Conservation (phyloP, 2,113 vertebrate genomes). For the Odocoileus virginianus region DNA sequence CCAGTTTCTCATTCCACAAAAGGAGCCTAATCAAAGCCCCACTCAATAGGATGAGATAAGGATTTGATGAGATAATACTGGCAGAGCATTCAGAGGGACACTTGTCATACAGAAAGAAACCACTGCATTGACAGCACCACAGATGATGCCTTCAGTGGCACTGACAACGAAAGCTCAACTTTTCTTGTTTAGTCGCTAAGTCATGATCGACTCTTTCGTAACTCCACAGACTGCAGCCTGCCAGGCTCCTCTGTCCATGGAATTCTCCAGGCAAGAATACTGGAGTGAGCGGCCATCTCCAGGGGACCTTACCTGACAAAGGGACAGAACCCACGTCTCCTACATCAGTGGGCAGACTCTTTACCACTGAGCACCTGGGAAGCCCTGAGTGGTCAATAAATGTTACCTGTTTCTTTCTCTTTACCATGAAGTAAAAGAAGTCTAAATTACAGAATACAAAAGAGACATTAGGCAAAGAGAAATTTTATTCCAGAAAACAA, state of each 20-base stretch:
- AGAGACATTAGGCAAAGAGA: not conserved
- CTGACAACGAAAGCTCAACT: not conserved
- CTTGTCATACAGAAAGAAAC: not conserved
- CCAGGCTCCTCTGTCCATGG: not conserved
- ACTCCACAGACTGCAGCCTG: not conserved
- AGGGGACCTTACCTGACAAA: not conserved
- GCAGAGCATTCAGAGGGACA: not conserved
- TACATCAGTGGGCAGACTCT: not conserved
- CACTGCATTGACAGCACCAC: not conserved
- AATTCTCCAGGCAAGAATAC: not conserved
- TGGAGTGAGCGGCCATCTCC: not conserved
- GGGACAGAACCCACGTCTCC: not conserved
- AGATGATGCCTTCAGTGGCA: not conserved
- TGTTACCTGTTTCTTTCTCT: not conserved
- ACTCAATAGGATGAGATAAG: not conserved
- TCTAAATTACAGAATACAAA: not conserved
- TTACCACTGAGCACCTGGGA: not conserved
- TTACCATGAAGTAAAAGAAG: not conserved
- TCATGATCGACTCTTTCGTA: not conserved
- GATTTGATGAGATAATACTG: not conserved
- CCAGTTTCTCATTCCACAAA: not conserved
- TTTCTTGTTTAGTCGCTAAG: not conserved
- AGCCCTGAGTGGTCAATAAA: not conserved
- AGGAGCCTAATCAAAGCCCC: not conserved
- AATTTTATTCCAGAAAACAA: conserved; percentile 5